Evolutionary conservation across 2,113 vertebrate species (phyloP).

Genomic region (Athene noctua): DNA sequence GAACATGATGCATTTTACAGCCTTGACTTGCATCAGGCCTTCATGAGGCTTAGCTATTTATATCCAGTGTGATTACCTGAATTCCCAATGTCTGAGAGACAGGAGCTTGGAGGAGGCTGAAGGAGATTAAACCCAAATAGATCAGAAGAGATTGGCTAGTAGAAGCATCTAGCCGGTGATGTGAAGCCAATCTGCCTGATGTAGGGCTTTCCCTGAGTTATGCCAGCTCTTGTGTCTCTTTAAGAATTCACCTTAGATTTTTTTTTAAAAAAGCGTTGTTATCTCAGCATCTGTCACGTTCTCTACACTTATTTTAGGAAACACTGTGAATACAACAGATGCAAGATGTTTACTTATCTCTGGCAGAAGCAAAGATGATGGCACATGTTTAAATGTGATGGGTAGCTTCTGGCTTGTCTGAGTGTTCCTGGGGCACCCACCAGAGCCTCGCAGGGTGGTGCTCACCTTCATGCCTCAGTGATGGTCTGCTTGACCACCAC

Average conservation of each 20-base stretch:
- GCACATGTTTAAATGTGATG: background rate
- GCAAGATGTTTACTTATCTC: background rate
- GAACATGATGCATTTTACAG: background rate
- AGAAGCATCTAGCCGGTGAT: background rate
- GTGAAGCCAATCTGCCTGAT: background rate
- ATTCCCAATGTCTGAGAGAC: background rate
- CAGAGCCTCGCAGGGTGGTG: background rate
- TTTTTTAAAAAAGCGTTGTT: background rate
- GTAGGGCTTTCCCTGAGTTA: background rate
- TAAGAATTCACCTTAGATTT: background rate
- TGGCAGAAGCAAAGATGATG: background rate
- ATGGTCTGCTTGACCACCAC: background rate
- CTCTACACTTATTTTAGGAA: background rate
- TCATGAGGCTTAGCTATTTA: slow-evolving; percentile 8
- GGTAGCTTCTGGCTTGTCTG: background rate
- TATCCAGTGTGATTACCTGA: background rate
- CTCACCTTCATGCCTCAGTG: background rate
- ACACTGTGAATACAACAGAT: background rate
- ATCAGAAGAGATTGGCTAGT: background rate
- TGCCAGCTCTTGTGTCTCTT: background rate
- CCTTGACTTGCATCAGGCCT: background rate
- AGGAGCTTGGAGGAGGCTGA: background rate
- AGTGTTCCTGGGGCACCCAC: background rate
- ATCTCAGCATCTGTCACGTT: background rate
- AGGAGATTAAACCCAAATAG: background rate